Percentiles rank a stretch among this genome's conserved stretches.
Evolutionary conservation across 2,797 vertebrate species (phyloP).

Genomic region (Dromococcyx pavoninus): DNA sequence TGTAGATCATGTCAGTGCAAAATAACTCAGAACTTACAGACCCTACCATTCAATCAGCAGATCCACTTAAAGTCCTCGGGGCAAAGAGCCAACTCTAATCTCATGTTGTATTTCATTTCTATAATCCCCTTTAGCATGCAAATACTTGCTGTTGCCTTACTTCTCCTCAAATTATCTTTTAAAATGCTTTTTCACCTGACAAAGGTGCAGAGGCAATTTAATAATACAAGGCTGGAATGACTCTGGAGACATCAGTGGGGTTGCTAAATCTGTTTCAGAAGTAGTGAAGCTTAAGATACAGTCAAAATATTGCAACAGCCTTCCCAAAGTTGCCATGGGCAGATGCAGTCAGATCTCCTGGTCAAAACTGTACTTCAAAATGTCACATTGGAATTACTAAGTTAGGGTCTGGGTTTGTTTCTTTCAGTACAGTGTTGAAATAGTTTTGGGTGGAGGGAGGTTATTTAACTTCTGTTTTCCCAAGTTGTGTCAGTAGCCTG

Average conservation of each 20-base stretch:
- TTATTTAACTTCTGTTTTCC: neutral
- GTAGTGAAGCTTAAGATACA: neutral
- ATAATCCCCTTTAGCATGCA: conserved; percentile 17
- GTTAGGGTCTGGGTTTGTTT: accelerated
- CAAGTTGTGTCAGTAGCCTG: neutral
- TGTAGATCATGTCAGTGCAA: conserved; percentile 14
- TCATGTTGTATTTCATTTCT: conserved; percentile 31
- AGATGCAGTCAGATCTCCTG: neutral
- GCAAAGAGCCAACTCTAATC: conserved; percentile 24
- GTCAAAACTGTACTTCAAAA: neutral
- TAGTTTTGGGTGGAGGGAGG: neutral
- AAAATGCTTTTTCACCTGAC: conserved; percentile 9
- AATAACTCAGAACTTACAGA: conserved; percentile 4
- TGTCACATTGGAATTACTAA: neutral
- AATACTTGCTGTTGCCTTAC: conserved; percentile 5
- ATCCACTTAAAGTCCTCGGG: neutral
- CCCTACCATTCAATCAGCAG: conserved; percentile 19
- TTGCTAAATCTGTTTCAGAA: neutral
- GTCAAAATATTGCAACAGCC: neutral
- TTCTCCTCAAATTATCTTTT: neutral
- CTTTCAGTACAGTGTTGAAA: neutral
- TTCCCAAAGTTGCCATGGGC: neutral
- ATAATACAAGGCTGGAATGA: neutral
- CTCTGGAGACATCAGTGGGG: neutral
- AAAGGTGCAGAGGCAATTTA: neutral